These are phyloP conservation scores for Gymnoscopelus braueri DNA, from an alignment of 2,797 vertebrate genomes.

Conservation along the genomic window DNA sequence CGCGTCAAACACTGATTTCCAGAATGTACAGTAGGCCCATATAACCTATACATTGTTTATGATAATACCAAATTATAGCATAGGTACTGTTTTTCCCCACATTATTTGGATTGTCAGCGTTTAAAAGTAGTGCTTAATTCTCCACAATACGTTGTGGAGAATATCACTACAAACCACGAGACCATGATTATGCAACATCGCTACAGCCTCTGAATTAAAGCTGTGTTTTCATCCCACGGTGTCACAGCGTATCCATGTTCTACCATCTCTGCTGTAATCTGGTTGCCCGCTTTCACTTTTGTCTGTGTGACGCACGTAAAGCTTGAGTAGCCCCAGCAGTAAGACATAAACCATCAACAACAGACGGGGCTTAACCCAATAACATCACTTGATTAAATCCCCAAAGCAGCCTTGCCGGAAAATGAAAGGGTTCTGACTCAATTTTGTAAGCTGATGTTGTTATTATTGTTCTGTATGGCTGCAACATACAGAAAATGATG, in stretches of 20 bases:
- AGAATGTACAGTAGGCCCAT: no score
- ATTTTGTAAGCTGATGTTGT: conserved; percentile 36
- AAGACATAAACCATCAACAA: conserved; percentile 40
- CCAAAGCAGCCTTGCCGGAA: conserved; percentile 41
- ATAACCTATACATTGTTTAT: no score
- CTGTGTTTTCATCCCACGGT: neutral
- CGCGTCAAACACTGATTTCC: no score
- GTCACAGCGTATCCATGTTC: neutral
- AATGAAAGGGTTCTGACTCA: conserved; percentile 37
- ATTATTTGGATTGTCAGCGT: no score
- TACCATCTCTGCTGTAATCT: neutral
- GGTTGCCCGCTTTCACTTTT: conserved; percentile 17
- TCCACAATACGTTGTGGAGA: neutral
- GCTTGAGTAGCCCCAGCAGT: conserved; percentile 23
- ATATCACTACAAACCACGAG: neutral
- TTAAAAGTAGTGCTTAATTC: no score
- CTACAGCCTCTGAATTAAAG: neutral
- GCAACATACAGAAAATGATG: no score
- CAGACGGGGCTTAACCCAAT: conserved; percentile 65
- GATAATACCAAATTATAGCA: no score
- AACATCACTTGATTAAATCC: conserved; percentile 47
- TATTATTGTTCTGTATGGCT: conserved; percentile 8
- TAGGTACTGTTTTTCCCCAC: no score
- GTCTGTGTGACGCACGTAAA: conserved; percentile 34
- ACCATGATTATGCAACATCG: neutral